Base-by-base conservation (phyloP, 2,888 invertebrate species). In the Orchesella flavescens region DNA sequence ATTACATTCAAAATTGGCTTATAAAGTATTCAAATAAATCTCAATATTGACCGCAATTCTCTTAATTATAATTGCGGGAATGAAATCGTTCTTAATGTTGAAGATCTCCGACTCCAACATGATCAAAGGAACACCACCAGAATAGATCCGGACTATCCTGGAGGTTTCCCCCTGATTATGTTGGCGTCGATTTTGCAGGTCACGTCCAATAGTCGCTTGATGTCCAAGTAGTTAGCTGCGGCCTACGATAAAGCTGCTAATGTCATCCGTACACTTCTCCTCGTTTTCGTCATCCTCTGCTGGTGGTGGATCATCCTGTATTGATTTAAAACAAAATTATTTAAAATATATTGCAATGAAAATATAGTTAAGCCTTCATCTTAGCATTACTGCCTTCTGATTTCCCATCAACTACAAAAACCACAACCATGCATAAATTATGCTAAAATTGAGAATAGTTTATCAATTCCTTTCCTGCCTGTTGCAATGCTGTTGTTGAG, bases 141-240 rank as follows among this genome's bases (percentile, higher is more conserved):
- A n/a, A n/a, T n/a, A n/a, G n/a, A n/a, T 97, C 13, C 98, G 94
- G 86, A 98, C 90, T 98, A 97, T 89, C 97, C 97, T 0, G 97
- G 97, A 15, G 97, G 96, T 90, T 98, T 98, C n/a, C 97, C 97
- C 90, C 97, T 98, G 89, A 98, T 98, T 97, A 98, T 98, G 90
- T 98, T 98, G 7, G 98, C 98, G 71, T 98, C 97, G 0, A 97
- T 97, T 91, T 99, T 99, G 91, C 98, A 99, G 0, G 98, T 97
- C 0, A 98, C 98, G 91, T 99, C 98, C 89, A 99, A 91, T 82
- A 99, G 92, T 0, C 98, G 97, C 90, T 96, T 96, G 87, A 98
- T 98, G 89, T 98, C 98, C 89, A 98, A 92, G 90, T 98, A 98
- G 91, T 98, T 98, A 10, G n/a, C n/a, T n/a, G 98, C 97, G 63